Evolutionary conservation across 2,797 vertebrate genomes (phyloP).

Genomic region (Smutsia gigantea): DNA sequence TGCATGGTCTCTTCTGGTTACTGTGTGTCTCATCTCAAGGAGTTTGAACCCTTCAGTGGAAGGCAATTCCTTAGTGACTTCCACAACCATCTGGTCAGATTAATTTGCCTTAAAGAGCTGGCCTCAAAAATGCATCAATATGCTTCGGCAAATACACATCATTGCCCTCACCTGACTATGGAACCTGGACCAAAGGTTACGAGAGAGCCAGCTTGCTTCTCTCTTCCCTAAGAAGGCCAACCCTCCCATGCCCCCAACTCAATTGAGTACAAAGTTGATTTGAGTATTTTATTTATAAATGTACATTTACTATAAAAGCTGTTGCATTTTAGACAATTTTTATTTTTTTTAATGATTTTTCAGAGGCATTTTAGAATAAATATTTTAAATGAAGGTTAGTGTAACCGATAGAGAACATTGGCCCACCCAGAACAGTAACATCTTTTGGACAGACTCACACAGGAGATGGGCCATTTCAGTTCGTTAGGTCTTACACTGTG

Average conservation of each 20-base stretch:
- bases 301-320: conserved; percentile 97
- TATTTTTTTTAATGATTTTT: conserved; percentile 87
- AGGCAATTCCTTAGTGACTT: neutral
- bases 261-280: conserved; percentile 79
- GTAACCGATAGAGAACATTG: conserved; percentile 85
- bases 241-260: neutral
- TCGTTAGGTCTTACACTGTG: conserved; percentile 83
- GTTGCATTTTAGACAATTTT: conserved; percentile 93
- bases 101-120: neutral
- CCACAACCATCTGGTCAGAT: neutral
- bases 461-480: conserved; percentile 77
- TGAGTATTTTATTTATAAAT: conserved; percentile 99
- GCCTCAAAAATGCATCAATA: neutral
- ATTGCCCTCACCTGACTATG: neutral
- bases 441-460: conserved; percentile 79
- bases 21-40: neutral
- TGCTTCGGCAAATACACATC: neutral
- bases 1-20: neutral
- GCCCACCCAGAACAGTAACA: conserved; percentile 83
- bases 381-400: conserved; percentile 91
- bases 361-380: conserved; percentile 98
- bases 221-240: neutral
- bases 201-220: neutral
- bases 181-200: neutral
- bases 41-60: neutral